Conservation (phyloP, 92 coral and sea anemone species). For the Nematostella vectensis region DNA sequence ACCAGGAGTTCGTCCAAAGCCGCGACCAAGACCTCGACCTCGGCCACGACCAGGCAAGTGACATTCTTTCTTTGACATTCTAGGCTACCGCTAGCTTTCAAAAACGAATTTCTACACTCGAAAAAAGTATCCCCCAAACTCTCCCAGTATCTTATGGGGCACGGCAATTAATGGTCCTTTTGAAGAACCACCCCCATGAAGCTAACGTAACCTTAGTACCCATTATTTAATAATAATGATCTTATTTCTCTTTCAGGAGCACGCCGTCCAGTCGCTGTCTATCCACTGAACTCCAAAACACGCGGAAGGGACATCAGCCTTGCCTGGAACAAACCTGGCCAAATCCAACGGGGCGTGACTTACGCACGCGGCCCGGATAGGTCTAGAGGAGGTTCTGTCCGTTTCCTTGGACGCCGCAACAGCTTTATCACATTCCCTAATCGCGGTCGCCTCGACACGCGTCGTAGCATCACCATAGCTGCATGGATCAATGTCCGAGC, state of each 20-base stretch:
- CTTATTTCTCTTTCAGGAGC: slow-evolving; percentile 38
- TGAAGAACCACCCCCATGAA: too few species aligned
- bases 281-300: slow-evolving; percentile 43
- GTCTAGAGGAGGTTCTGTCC: slow-evolving; percentile 41
- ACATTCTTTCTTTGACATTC: neutral
- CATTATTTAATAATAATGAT: too few species aligned
- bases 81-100: neutral
- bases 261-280: slow-evolving; percentile 43
- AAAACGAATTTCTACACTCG: too few species aligned
- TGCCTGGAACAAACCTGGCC: slow-evolving; percentile 34
- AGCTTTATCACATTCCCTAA: slow-evolving; percentile 59
- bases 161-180: too few species aligned
- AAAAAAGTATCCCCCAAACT: too few species aligned
- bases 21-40: slow-evolving; percentile 11
- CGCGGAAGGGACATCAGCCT: slow-evolving; percentile 43
- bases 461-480: slow-evolving; percentile 36
- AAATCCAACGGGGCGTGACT: slow-evolving; percentile 12
- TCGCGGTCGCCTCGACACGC: slow-evolving; percentile 52
- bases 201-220: too few species aligned
- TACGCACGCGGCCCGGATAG: slow-evolving; percentile 57
- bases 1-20: neutral
- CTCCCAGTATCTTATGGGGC: too few species aligned
- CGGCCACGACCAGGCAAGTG: slow-evolving; percentile 22
- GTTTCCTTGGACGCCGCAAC: slow-evolving; percentile 31
- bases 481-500: slow-evolving; percentile 66